Percentiles rank a stretch among this genome's conserved stretches.
Evolutionary conservation across 2,888 invertebrate genomes (phyloP).

Genomic region (Ophioninae sp.): DNA sequence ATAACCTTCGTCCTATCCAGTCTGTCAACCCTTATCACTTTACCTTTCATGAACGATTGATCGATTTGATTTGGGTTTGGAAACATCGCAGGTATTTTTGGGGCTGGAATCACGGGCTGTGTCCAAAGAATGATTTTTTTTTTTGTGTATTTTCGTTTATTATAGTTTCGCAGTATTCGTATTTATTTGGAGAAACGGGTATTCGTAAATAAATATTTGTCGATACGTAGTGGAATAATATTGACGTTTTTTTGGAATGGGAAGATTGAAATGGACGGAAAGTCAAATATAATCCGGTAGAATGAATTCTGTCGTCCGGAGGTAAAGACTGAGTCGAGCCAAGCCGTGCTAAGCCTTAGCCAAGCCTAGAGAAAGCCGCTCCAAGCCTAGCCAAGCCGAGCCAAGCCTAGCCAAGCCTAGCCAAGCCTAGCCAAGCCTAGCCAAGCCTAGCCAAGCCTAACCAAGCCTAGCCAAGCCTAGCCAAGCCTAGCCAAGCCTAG

Average conservation of each 20-base stretch:
- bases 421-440: no score
- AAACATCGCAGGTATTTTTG: not conserved
- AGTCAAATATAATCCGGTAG: not conserved
- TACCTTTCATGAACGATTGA: constrained; percentile 35
- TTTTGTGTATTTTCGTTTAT: not conserved
- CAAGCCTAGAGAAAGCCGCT: no score
- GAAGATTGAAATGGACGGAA: not conserved
- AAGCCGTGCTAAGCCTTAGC: no score
- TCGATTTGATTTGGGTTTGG: constrained; percentile 38
- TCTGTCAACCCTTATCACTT: not conserved
- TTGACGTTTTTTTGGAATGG: not conserved
- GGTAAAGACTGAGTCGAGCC: not conserved
- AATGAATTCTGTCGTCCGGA: not conserved
- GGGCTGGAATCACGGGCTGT: not conserved
- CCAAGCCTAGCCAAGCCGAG: no score
- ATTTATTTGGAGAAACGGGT: not conserved
- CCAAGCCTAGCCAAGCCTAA: no score
- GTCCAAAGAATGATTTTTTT: not conserved
- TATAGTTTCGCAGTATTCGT: not conserved
- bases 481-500: no score
- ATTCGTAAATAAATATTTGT: not conserved
- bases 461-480: no score
- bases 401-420: no score
- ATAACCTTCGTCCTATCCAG: not conserved
- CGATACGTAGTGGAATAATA: not conserved